phyloP scores from a whole-genome alignment of 2,888 invertebrate genomes.

The Pterostichus niger region DNA sequence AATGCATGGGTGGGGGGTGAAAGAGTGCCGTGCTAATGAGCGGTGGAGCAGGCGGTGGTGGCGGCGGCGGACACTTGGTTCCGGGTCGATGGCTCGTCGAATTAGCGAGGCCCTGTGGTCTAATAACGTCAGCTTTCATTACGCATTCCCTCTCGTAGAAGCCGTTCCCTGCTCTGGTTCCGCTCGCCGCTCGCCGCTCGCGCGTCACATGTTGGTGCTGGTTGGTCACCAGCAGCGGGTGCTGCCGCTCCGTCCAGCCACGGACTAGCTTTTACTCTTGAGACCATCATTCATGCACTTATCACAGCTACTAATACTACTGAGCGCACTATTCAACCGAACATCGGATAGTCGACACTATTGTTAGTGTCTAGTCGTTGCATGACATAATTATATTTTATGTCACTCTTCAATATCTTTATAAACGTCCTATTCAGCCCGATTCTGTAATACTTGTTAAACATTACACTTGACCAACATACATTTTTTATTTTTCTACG shows the following conservation, averaged over 20 bases:
- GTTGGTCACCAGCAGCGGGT: not conserved
- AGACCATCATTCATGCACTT: not conserved
- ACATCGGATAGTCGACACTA: not conserved
- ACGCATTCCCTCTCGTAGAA: constrained; percentile 64
- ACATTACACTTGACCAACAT: too few species aligned
- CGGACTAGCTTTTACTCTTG: not conserved
- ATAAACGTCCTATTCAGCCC: too few species aligned
- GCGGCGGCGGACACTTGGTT: constrained; percentile 49
- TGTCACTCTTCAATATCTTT: too few species aligned
- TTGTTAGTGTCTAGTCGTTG: not conserved
- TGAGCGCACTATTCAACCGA: constrained; percentile 1
- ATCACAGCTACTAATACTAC: not conserved
- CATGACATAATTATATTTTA: too few species aligned
- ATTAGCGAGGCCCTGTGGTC: constrained; percentile 65
- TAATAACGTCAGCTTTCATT: constrained; percentile 67
- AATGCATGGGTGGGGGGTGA: constrained; percentile 9
- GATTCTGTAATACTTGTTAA: too few species aligned
- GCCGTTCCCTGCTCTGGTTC: constrained; percentile 26
- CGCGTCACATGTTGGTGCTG: constrained; percentile 28
- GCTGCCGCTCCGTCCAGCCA: not conserved
- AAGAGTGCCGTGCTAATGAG: constrained; percentile 63
- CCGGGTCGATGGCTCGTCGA: constrained; percentile 66
- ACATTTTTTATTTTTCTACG: too few species aligned
- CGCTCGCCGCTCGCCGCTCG: not conserved
- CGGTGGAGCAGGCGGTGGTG: constrained; percentile 10